Percentiles rank a stretch among this genome's conserved stretches.
Evolutionary conservation across 2,888 invertebrate species (phyloP).

Genomic region (Podabrus alpinus): DNA sequence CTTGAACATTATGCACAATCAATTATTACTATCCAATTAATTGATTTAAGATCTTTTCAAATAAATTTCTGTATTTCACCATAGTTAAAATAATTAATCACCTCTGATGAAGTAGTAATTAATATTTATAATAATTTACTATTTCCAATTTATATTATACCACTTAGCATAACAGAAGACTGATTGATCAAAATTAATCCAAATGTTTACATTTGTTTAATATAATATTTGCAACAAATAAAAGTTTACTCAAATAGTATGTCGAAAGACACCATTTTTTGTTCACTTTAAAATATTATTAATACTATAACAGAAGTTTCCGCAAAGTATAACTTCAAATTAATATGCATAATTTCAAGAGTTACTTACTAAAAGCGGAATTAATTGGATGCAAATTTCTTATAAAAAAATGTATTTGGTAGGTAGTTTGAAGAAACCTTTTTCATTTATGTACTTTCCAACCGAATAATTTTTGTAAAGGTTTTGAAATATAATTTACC

Average conservation of each 20-base stretch:
- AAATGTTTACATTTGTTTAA: no score
- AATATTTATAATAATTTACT: neutral
- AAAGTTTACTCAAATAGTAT: no score
- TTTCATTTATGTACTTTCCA: neutral
- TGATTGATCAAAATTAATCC: no score
- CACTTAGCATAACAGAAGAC: neutral
- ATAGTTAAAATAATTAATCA: no score
- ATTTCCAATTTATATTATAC: neutral
- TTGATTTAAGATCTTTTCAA: neutral
- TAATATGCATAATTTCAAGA: no score
- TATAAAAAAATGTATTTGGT: neutral
- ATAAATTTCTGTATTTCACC: no score
- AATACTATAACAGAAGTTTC: neutral
- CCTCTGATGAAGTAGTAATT: neutral
- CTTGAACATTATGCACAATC: no score
- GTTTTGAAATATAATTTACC: constrained; percentile 11
- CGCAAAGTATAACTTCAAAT: neutral
- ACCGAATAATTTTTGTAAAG: neutral
- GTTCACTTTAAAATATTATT: no score
- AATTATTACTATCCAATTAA: no score
- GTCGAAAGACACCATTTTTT: no score
- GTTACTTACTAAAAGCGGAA: neutral
- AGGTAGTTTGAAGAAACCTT: neutral
- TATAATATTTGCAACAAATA: no score
- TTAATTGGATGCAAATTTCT: neutral